Conservation (phyloP, 2,797 vertebrate genomes). For the Hoplostethus atlanticus region DNA sequence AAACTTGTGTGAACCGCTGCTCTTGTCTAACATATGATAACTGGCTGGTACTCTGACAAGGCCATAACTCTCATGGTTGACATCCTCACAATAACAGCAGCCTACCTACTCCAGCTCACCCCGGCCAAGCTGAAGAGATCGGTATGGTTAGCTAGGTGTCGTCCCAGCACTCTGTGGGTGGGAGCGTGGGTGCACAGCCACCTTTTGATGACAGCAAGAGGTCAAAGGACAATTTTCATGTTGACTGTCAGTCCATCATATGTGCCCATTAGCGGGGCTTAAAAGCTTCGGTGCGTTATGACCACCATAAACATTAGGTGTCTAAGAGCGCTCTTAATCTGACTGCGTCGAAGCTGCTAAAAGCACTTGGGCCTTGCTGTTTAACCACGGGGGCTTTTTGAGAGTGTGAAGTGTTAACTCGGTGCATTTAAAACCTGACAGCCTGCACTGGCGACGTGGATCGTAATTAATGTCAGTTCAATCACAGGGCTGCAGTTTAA, state of each 20-base stretch:
- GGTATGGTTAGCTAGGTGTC: background rate
- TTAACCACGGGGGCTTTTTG: slow-evolving; percentile 43
- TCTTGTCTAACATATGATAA: no score
- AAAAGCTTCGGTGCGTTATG: slow-evolving; percentile 46
- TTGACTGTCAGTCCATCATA: slow-evolving; percentile 44
- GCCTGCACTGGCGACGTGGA: background rate
- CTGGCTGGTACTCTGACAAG: no score
- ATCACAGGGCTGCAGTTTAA: background rate
- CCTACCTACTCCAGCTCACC: background rate
- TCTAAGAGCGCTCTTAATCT: slow-evolving; percentile 45
- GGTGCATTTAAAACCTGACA: slow-evolving; percentile 23
- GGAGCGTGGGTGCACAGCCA: slow-evolving; percentile 5
- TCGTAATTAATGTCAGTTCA: background rate
- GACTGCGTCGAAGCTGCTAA: slow-evolving; percentile 16
- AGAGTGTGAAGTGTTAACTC: slow-evolving; percentile 25
- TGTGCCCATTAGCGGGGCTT: slow-evolving; percentile 40
- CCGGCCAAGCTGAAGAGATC: background rate
- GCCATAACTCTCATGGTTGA: no score
- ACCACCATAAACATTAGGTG: slow-evolving; percentile 36
- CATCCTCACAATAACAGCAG: background rate
- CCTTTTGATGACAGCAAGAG: slow-evolving; percentile 36
- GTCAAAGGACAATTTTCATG: slow-evolving; percentile 47
- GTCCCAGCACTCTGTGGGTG: slow-evolving; percentile 20
- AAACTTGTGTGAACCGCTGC: no score
- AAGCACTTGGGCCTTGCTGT: slow-evolving; percentile 19